phyloP scores from a whole-genome alignment of 2,113 vertebrate species.

The Odontophorus gujanensis region DNA sequence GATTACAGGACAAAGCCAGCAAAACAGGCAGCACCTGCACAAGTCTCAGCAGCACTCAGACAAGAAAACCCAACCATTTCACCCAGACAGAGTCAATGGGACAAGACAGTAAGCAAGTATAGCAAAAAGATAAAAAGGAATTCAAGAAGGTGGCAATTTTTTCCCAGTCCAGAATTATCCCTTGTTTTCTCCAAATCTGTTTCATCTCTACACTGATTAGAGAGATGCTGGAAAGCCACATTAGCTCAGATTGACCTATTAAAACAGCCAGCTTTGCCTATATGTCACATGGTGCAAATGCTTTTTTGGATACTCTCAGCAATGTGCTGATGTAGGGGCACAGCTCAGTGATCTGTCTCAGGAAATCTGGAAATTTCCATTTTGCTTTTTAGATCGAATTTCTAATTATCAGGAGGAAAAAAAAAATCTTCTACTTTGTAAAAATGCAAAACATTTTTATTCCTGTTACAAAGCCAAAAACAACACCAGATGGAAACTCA shows the following conservation, averaged over 20 bases:
- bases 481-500: constrained; percentile 54
- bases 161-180: neutral
- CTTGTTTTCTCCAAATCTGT: neutral
- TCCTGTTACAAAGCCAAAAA: constrained; percentile 14
- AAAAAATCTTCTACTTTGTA: neutral
- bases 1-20: neutral
- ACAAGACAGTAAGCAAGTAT: neutral
- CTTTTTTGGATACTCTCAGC: neutral
- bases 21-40: neutral
- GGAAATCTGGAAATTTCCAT: neutral
- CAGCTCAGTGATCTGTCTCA: neutral
- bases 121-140: neutral
- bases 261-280: neutral
- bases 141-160: neutral
- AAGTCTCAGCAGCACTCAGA: neutral
- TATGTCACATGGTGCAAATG: rapidly evolving
- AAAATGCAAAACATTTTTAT: constrained; percentile 35
- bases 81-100: neutral
- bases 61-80: neutral
- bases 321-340: neutral
- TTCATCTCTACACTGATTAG: neutral
- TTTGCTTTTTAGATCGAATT: neutral
- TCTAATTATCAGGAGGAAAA: neutral
- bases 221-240: neutral
- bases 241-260: neutral